These are phyloP conservation scores for Clarias pachynema DNA, from an alignment of 2,797 vertebrate genomes.

Conservation along the genomic window DNA sequence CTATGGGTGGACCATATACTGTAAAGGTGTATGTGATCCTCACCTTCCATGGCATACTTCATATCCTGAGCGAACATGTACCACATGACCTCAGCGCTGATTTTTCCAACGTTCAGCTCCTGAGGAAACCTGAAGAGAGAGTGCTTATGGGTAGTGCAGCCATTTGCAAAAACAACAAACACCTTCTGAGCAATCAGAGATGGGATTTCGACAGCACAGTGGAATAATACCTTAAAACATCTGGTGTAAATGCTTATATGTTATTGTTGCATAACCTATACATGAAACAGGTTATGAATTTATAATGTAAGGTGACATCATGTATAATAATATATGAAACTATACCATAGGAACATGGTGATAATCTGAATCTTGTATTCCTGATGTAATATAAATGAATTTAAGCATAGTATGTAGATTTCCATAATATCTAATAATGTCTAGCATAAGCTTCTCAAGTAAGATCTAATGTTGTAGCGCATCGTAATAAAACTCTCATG, in stretches of 20 bases:
- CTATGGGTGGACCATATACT: background rate
- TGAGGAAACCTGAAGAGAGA: slow-evolving; percentile 75
- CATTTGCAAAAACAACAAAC: background rate
- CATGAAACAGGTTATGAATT: background rate
- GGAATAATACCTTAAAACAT: background rate
- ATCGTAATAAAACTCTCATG: background rate
- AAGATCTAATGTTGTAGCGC: background rate
- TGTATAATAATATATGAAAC: background rate
- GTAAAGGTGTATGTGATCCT: slow-evolving; percentile 15
- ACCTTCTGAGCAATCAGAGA: background rate
- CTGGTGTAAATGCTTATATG: background rate
- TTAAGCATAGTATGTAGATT: background rate
- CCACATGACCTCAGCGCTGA: slow-evolving; percentile 98
- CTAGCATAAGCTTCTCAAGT: background rate
- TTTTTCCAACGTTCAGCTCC: slow-evolving; percentile 95
- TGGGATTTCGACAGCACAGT: background rate
- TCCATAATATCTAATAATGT: background rate
- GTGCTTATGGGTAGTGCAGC: background rate
- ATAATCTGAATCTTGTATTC: background rate
- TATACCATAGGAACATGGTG: background rate
- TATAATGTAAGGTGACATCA: background rate
- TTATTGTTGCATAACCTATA: background rate
- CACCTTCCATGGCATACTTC: slow-evolving; percentile 97
- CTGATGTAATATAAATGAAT: background rate
- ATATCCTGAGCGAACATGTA: slow-evolving; percentile 98